These are phyloP conservation scores for Leptestheria dahalacensis DNA, from an alignment of 1,140 invertebrate genomes.

Conservation along the genomic window DNA sequence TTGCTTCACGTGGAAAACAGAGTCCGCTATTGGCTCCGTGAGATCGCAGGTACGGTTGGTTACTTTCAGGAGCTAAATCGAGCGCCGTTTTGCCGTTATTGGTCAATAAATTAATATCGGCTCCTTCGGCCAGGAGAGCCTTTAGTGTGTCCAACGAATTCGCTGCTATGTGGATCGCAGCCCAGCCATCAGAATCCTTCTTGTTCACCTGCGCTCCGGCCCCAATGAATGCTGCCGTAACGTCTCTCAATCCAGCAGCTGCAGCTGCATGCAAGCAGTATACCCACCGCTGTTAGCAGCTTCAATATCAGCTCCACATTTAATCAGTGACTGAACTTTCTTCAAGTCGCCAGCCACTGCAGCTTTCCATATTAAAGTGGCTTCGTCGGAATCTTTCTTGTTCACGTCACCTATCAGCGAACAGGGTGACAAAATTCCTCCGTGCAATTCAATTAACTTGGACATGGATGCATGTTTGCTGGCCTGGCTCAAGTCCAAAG, in stretches of 20 bases:
- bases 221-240: background rate
- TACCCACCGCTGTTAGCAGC: background rate
- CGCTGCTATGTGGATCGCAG: background rate
- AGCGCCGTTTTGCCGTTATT: background rate
- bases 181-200: background rate
- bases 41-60: background rate
- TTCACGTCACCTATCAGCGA: background rate
- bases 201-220: background rate
- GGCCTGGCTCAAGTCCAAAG: background rate
- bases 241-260: background rate
- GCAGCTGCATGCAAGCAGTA: background rate
- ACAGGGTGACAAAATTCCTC: background rate
- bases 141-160: background rate
- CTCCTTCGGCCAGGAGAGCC: background rate
- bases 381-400: background rate
- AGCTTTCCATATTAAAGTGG: background rate
- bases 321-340: background rate
- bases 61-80: background rate
- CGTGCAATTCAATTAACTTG: background rate
- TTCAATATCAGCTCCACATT: background rate
- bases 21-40: background rate
- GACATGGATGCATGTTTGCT: background rate
- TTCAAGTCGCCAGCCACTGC: background rate
- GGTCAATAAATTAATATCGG: background rate
- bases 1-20: background rate